Base-by-base conservation (phyloP, 2,797 vertebrate species). In the Sebastes paucispinis region DNA sequence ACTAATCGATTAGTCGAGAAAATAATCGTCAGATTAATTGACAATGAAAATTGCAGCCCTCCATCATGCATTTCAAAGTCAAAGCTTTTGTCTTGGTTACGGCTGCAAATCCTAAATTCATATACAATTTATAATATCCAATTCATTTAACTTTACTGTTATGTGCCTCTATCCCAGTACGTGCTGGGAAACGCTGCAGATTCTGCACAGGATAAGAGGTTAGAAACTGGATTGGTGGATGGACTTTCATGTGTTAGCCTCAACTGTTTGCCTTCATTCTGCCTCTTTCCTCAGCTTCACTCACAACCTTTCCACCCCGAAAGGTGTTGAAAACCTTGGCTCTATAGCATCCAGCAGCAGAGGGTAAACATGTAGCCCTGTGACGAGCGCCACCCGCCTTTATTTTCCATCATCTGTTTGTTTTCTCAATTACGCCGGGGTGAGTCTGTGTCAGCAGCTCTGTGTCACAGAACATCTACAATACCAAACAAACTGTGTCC, bases 341-440 rank as follows among this genome's bases (percentile, higher is more conserved):
- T 75, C 81, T 32, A 6, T 43, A 55, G 73, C 73, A 74, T 83
- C 55, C 68, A 70, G 75, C 73, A 69, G 78, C 73, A 52, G 69
- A 82, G 32, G 65, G 77, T 81, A 90, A 91, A 90, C 84, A 91
- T 57, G 66, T 18, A 66, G 68, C 70, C 73, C 32, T 50, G 24
- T 86, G 73, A 87, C 14, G 58, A 74, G 75, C 57, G 8, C 70
- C 77, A 36, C 8, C n/a, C 8, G 5, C 29, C 32, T 31, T 75
- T 89, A 39, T 69, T 82, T 65, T 39, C 4, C 25, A 82, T 82
- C 68, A 62, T 69, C 67, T 86, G 79, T 93, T 94, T 93, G 86
- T 89, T 94, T 93, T 88, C 80, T 84, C 73, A 86, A 81, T 89
- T 84, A 84, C 34, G 16, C 83, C 54, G 60, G 73, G 31, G 27